Conservation (phyloP, 23 tunicate genomes). For the Clavelina lepadiformis region DNA sequence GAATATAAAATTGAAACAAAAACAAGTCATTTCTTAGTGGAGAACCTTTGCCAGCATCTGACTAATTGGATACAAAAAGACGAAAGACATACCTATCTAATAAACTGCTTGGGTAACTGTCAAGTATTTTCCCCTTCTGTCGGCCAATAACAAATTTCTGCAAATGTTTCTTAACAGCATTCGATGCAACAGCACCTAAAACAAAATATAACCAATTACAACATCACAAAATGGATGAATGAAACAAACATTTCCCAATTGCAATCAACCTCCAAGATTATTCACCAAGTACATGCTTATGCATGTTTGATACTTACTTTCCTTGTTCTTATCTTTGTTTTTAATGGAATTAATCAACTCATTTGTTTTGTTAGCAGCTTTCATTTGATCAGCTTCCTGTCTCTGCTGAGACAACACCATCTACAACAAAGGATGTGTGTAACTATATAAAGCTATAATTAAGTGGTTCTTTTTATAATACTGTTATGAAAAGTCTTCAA, state of each 20-base stretch:
- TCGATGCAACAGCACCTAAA: constrained; percentile 89
- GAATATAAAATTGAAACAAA: not conserved
- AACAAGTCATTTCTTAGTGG: not conserved
- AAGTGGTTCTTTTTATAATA: not conserved
- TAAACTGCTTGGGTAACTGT: constrained; percentile 8
- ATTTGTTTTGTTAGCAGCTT: constrained; percentile 16
- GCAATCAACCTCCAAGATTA: too few species aligned
- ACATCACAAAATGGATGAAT: too few species aligned
- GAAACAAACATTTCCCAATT: not conserved
- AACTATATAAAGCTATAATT: not conserved
- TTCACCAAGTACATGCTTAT: too few species aligned
- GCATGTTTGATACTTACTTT: constrained; percentile 17
- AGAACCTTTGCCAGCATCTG: not conserved
- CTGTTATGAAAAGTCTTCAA: not conserved
- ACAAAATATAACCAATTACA: too few species aligned
- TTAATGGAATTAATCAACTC: constrained; percentile 22
- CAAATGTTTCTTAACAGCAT: constrained; percentile 82
- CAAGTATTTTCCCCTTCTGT: constrained; percentile 55
- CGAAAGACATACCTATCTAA: constrained; percentile 2
- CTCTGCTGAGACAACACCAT: constrained; percentile 31
- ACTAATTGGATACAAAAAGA: not conserved
- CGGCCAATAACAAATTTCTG: constrained; percentile 87
- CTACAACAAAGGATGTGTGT: constrained; percentile 1
- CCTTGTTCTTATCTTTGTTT: constrained; percentile 44
- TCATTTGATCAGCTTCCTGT: constrained; percentile 24